A percentile compares a stretch with the other conserved stretches of the same genome.
phyloP scores from a whole-genome alignment of 1,140 invertebrate species.

The Drosophila persimilis region DNA sequence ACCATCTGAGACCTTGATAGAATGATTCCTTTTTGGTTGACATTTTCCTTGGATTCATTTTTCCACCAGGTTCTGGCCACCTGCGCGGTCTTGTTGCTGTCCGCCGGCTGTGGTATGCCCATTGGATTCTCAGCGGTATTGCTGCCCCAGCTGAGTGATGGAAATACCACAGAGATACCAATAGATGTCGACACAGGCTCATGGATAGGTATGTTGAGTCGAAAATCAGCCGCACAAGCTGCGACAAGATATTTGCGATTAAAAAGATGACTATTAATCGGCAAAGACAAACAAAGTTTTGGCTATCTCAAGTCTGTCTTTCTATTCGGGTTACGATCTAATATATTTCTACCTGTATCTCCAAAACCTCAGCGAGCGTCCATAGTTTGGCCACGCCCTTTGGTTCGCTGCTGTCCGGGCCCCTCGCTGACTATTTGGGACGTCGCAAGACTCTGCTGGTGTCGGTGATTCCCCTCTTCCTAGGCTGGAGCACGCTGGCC shows the following conservation, averaged over 20 bases:
- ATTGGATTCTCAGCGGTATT: constrained; percentile 88
- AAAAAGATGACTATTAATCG: no score
- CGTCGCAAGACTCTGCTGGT: constrained; percentile 85
- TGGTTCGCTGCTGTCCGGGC: constrained; percentile 86
- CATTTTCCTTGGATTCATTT: neutral
- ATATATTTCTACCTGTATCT: constrained; percentile 26
- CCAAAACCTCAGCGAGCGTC: constrained; percentile 85
- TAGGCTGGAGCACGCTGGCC: constrained; percentile 87
- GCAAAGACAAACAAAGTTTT: neutral
- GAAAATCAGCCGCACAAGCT: neutral
- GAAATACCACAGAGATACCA: constrained; percentile 81
- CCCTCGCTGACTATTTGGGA: constrained; percentile 86
- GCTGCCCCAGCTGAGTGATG: constrained; percentile 86
- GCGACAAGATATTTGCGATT: no score
- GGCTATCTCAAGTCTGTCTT: neutral
- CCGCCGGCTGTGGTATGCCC: constrained; percentile 88
- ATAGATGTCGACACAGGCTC: constrained; percentile 86
- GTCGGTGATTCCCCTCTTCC: constrained; percentile 85
- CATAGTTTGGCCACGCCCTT: constrained; percentile 88
- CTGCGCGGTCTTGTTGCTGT: constrained; percentile 86
- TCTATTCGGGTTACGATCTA: constrained; percentile 1
- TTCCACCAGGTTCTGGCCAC: constrained; percentile 86
- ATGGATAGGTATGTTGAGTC: constrained; percentile 85
- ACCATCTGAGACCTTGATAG: neutral
- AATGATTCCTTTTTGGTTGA: neutral